These are phyloP conservation scores for Meandrina meandrites DNA, from an alignment of 92 coral and sea anemone genomes.

Conservation along the genomic window DNA sequence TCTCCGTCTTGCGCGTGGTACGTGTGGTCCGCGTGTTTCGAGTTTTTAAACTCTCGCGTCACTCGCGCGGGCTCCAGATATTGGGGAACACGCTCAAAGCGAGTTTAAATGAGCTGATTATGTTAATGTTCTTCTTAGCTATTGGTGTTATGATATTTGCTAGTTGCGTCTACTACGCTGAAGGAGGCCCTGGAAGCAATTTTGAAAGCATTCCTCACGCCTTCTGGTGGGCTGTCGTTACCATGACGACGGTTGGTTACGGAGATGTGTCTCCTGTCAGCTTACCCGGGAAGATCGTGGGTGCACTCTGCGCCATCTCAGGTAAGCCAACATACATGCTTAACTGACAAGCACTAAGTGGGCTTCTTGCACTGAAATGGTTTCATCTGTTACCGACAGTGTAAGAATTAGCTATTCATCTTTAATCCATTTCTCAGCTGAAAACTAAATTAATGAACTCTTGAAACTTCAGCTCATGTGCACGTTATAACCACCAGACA, in stretches of 20 bases:
- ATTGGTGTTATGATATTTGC: constrained; percentile 99
- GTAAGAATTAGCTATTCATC: not conserved
- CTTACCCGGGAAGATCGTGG: constrained; percentile 92
- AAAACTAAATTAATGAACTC: not conserved
- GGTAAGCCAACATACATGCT: constrained; percentile 69
- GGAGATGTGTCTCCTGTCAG: constrained; percentile 91
- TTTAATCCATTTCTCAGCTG: not conserved
- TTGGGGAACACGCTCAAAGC: constrained; percentile 94
- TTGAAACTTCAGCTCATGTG: not conserved
- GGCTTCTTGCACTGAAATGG: constrained; percentile 6
- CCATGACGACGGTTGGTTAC: constrained; percentile 99
- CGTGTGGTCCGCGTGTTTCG: constrained; percentile 99
- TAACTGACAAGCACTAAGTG: not conserved
- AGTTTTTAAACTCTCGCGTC: constrained; percentile 97
- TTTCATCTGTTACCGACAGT: not conserved
- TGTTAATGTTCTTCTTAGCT: constrained; percentile 93
- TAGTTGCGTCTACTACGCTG: constrained; percentile 98
- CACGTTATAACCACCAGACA: no score
- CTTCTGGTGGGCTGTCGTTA: constrained; percentile 99
- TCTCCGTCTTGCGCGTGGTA: constrained; percentile 96
- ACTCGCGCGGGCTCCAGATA: constrained; percentile 97
- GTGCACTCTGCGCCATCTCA: constrained; percentile 94
- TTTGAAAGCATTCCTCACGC: constrained; percentile 95
- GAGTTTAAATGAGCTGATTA: constrained; percentile 90
- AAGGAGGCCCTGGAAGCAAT: constrained; percentile 84